phyloP scores from a whole-genome alignment of 2,113 vertebrate species.

The Gasterosteus aculeatus region DNA sequence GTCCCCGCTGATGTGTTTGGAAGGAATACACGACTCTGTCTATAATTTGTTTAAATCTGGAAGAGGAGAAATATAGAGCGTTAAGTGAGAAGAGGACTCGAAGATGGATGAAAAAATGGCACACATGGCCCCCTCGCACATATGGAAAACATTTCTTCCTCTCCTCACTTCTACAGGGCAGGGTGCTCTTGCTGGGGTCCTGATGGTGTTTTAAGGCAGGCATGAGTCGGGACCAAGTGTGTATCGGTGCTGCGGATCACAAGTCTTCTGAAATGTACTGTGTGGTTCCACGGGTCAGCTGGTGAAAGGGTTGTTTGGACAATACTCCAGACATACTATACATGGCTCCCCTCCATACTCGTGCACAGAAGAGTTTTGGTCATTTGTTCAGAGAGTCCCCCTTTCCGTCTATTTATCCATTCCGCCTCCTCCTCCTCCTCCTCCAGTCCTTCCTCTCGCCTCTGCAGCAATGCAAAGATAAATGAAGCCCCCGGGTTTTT shows the following conservation, averaged over 20 bases:
- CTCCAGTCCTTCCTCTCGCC: neutral
- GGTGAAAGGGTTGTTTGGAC: conserved; percentile 17
- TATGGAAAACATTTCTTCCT: conserved; percentile 80
- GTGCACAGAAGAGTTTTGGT: neutral
- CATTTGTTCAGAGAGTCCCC: neutral
- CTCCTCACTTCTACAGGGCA: conserved; percentile 53
- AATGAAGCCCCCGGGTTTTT: conserved; percentile 47
- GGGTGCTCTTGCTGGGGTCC: conserved; percentile 23
- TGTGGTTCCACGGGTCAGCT: neutral
- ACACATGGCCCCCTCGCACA: conserved; percentile 64
- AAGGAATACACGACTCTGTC: conserved; percentile 75
- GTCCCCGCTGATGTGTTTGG: conserved; percentile 77
- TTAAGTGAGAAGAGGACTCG: conserved; percentile 74
- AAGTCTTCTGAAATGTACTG: neutral
- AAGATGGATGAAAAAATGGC: conserved; percentile 67
- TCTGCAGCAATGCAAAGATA: conserved; percentile 42
- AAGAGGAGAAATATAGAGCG: conserved; percentile 69
- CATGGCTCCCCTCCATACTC: neutral
- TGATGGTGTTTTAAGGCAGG: conserved; percentile 33
- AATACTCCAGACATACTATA: neutral
- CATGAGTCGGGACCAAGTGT: neutral
- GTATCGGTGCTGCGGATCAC: neutral
- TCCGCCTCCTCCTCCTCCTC: neutral
- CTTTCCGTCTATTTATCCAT: neutral
- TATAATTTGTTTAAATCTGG: conserved; percentile 80